These are phyloP conservation scores for Tretioscincus oriximinensis DNA, from an alignment of 2,113 vertebrate genomes.

Conservation along the genomic window DNA sequence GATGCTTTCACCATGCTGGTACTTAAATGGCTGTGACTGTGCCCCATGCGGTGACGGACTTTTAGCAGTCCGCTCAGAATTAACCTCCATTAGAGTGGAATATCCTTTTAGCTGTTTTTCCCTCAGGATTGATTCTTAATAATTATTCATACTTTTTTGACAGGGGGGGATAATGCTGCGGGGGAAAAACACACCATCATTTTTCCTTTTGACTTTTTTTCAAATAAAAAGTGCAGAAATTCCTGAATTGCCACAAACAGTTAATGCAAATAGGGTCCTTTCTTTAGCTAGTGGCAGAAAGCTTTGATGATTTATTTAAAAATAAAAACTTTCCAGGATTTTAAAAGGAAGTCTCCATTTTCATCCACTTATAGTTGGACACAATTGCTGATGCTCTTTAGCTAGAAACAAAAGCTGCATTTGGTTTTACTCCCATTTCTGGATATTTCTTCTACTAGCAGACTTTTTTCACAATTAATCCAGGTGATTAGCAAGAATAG, in stretches of 20 bases:
- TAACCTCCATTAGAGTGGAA: background rate
- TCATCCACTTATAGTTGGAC: rapidly evolving
- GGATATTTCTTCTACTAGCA: too few species aligned
- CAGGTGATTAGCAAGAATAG: too few species aligned
- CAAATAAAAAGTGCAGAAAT: background rate
- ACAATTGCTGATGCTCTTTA: background rate
- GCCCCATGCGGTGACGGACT: background rate
- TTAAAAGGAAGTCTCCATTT: background rate
- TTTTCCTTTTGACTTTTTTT: slow-evolving; percentile 23
- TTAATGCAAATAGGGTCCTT: slow-evolving; percentile 19
- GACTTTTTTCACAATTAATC: too few species aligned
- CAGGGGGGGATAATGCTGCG: slow-evolving; percentile 46
- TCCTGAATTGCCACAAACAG: background rate
- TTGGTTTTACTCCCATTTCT: background rate
- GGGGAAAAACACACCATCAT: slow-evolving; percentile 41
- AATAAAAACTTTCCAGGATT: too few species aligned
- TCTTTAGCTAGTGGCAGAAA: slow-evolving; percentile 20
- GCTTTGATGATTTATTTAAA: background rate
- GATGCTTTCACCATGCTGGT: too few species aligned
- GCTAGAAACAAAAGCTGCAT: slow-evolving; percentile 29
- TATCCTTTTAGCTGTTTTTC: slow-evolving; percentile 40
- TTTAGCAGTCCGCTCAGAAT: too few species aligned
- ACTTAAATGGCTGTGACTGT: too few species aligned
- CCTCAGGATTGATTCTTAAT: slow-evolving; percentile 48
- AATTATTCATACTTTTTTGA: slow-evolving; percentile 55